Base-by-base conservation (phyloP, 2,888 invertebrate genomes). In the Tipula confusa region DNA sequence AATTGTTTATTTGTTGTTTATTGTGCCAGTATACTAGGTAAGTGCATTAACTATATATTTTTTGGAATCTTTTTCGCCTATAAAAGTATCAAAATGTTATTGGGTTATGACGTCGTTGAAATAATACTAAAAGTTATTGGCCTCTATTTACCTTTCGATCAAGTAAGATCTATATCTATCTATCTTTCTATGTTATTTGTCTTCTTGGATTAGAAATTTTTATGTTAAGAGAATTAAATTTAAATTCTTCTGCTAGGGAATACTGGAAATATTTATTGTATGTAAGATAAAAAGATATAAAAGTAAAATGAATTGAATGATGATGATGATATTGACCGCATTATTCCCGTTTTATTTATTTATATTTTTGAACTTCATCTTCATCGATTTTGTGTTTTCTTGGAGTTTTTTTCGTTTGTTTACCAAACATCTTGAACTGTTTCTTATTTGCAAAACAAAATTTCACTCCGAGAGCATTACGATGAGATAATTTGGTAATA, bases 21-120 rank as follows among this genome's bases (percentile, higher is more conserved):
- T 80, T 80, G 80, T 80, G 80, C 80, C n/a, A 80, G 80, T 31
- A 80, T 80, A n/a, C 31, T 80, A 80, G 80, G 80, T 80, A 80
- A 80, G 31, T 80, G 15, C n/a, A 29, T 64, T 64, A 64, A 43
- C 43, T 31, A 31, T 31, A 31, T n/a, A n/a, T n/a, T n/a, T n/a
- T n/a, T n/a, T n/a, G 33, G 33, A 9, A 33, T 9, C 6, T 33
- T 33, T 2, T 33, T 9, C 33, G 5, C 4, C n/a, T n/a, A 31
- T 31, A 31, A 5, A 31, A 31, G 7, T 31, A 31, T 31, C 3
- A 31, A 31, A 31, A 31, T n/a, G n/a, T 33, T 24, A 64, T 24
- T 64, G 7, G 18, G 64, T 18, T n/a, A 13, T 24, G 24, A 11
- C 64, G n/a, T n/a, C n/a, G 11, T 64, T 24, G 9, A 64, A 9